Base-by-base conservation (phyloP, 2,797 vertebrate species). In the Artibeus lituratus region DNA sequence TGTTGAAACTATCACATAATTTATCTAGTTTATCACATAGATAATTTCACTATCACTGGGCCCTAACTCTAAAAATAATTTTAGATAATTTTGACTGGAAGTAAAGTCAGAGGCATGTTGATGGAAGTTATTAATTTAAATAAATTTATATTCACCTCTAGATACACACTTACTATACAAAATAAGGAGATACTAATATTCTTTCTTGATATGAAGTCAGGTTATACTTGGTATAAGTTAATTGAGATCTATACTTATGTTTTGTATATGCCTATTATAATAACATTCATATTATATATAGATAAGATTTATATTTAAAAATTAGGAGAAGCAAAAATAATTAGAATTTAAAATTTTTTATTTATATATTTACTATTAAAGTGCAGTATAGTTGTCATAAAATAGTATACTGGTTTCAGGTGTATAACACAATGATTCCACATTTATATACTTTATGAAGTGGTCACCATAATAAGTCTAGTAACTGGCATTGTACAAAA, bases 241-340 rank as follows among this genome's bases (percentile, higher is more conserved):
- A 39, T 11, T 39, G 42, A 67, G 42, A 16, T 65, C 2, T 42
- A 39, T 24, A 49, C 12, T 39, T 59, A 62, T 12, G n/a, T 24
- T 74, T 57, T 95, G 3, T 73, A 81, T 90, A 35, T 74, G 8
- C 5, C 78, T 42, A 44, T 44, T 84, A 29, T 70, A 5, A 9
- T 86, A 83, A 67, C 3, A 55, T 59, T 11, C 16, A 76, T 70
- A 51, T 62, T 90, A n/a, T 8, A 49, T 35, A 3, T 72, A 90
- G 85, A 88, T 92, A 53, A 65, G 67, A 67, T 73, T 67, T 88
- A 72, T 15, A 83, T 80, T 57, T 37, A 95, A 78, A 65, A 92
- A 47, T 14, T 24, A 10, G 2, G 4, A 0, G 5, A 77, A 10
- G n/a, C 1, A 42, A 89, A 95, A 74, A 32, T 7, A 21, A 5